Evolutionary conservation across 2,113 vertebrate species (phyloP), one percentile per base, ranked within the genome.

Genomic region (Athene cunicularia): DNA sequence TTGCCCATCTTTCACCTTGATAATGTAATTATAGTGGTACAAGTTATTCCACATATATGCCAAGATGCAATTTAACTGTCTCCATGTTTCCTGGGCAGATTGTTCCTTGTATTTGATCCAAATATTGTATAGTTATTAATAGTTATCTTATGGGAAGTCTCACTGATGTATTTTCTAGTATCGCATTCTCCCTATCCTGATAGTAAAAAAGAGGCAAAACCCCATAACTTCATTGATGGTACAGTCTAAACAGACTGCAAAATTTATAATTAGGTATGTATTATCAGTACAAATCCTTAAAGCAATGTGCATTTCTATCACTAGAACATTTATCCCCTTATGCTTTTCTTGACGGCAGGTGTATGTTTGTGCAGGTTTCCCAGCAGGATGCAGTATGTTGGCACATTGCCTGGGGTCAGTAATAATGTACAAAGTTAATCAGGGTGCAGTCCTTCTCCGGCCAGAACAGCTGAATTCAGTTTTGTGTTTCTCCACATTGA

Each of bases 1-100:
- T 91, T 97, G 93, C 75, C 68, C 53, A 96, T 97, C 80, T 98
- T 97, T 97, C 94, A 97, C 66, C 92, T 96, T 96, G 96, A 97
- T 97, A 96, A 95, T 80, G 63, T 96, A 98, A 98, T 98, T 98
- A 97, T 75, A 96, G 86, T 45, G 30, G 80, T 97, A 97, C 80
- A 93, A 91, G 96, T 85, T 97, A 91, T 96, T 97, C 66, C 88
- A 94, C 70, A 77, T n/a, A 89, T 83, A 95, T 95, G 80, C 72
- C 74, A 91, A 96, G 62, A 86, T 45, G 64, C 93, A 92, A 93
- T 97, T 98, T 97, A 97, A 88, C 52, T 71, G 81, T 96, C 90
- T 89, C 75, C 45, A 63, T 83, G 68, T 88, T 97, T 97, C 60
- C 71, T 86, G 76, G 75, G 97, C 92, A 92, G 80, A 92, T 23